Conservation (phyloP, 2,797 vertebrate species). For the Eulemur mongoz region DNA sequence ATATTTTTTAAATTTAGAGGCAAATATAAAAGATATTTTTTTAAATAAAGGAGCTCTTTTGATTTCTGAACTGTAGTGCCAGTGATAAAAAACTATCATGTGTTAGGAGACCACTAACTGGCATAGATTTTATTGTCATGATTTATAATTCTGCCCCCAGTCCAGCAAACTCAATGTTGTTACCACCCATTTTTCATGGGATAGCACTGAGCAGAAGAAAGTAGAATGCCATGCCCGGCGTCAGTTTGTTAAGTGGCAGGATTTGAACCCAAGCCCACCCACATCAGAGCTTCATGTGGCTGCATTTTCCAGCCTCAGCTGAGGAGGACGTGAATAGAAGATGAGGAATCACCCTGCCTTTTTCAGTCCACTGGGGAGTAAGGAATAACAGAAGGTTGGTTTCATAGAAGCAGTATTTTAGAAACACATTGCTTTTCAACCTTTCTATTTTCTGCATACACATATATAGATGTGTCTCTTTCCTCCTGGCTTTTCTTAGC, state of each 20-base stretch:
- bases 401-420: slow-evolving; percentile 74
- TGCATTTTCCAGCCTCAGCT: neutral
- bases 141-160: neutral
- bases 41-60: neutral
- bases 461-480: slow-evolving; percentile 75
- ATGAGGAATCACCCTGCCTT: slow-evolving; percentile 62
- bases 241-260: neutral
- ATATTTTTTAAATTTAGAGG: neutral
- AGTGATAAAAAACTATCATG: neutral
- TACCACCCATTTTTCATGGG: neutral
- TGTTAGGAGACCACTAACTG: neutral
- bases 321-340: slow-evolving; percentile 2
- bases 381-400: slow-evolving; percentile 60
- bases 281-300: fast-evolving
- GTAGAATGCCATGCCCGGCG: neutral
- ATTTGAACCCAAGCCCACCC: neutral
- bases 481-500: slow-evolving; percentile 71
- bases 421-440: slow-evolving; percentile 77
- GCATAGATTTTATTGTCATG: neutral
- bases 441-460: slow-evolving; percentile 40
- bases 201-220: neutral
- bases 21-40: neutral
- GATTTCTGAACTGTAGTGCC: neutral
- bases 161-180: neutral
- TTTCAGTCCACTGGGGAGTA: neutral